Evolutionary conservation across 2,888 invertebrate species (phyloP).

Genomic region (Epistrophe eligans): DNA sequence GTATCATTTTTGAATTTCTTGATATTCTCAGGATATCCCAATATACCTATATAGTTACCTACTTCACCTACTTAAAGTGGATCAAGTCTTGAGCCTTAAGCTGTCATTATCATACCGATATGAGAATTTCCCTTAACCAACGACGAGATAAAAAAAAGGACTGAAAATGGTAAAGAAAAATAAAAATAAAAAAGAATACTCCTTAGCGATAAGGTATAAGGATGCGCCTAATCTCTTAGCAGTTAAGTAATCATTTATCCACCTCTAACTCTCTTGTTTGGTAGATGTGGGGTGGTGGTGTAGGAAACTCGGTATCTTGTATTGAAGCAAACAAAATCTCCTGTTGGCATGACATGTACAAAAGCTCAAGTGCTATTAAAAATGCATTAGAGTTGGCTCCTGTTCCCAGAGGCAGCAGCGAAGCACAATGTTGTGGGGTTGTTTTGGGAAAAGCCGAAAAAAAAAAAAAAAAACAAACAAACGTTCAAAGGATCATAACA

Average conservation of each 20-base stretch:
- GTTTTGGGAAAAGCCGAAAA: conserved; percentile 21
- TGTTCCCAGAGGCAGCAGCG: conserved; percentile 26
- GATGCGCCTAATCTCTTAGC: conserved; percentile 57
- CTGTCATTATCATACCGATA: conserved; percentile 66
- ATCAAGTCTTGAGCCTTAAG: conserved; percentile 42
- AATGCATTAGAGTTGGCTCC: conserved; percentile 70
- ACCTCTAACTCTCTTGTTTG: conserved; percentile 18
- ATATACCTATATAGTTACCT: background rate
- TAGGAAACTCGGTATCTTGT: background rate
- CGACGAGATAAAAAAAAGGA: conserved; percentile 1
- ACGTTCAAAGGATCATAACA: conserved; percentile 68
- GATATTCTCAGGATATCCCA: conserved; percentile 10
- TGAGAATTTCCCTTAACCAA: conserved; percentile 42
- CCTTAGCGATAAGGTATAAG: conserved; percentile 54
- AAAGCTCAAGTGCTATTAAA: conserved; percentile 75
- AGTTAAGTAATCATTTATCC: conserved; percentile 58
- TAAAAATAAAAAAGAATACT: conserved; percentile 21
- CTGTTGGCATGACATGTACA: conserved; percentile 73
- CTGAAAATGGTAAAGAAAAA: background rate
- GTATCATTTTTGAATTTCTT: conserved; percentile 40
- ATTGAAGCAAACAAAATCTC: conserved; percentile 39
- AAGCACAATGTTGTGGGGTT: background rate
- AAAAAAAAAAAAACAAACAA: conserved; percentile 7
- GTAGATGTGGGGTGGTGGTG: background rate
- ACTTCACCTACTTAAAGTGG: conserved; percentile 22